Evolutionary conservation across 2,888 invertebrate genomes (phyloP).

Genomic region (Sceliomorpha sp.): DNA sequence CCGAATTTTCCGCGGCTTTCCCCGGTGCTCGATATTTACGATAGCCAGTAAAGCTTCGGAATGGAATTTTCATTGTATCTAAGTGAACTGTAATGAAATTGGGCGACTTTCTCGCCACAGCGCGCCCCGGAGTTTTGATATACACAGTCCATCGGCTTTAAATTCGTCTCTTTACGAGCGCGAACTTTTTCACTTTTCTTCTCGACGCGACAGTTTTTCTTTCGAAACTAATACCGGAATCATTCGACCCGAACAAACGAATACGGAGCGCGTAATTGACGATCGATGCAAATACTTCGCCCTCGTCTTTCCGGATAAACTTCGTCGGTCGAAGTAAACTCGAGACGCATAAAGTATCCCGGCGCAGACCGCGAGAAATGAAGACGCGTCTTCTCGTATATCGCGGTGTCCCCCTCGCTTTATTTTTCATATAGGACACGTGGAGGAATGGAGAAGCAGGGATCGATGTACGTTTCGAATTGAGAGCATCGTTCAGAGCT

Average conservation of each 20-base stretch:
- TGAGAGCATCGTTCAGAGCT: conserved; percentile 50
- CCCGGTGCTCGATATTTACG: conserved; percentile 44
- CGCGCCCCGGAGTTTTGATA: conserved; percentile 39
- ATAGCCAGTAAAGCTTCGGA: conserved; percentile 40
- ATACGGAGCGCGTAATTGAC: no score
- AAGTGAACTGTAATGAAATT: conserved; percentile 45
- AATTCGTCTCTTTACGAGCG: conserved; percentile 8
- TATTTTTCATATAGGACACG: conserved; percentile 39
- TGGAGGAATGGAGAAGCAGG: conserved; percentile 21
- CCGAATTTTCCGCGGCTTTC: conserved; percentile 36
- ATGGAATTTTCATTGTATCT: conserved; percentile 43
- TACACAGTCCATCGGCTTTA: conserved; percentile 11
- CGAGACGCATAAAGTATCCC: conserved; percentile 20
- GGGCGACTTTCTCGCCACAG: no score
- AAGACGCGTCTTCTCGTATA: conserved; percentile 26
- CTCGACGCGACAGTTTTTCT: conserved; percentile 11
- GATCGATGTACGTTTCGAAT: conserved; percentile 31
- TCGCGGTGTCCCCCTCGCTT: conserved; percentile 11
- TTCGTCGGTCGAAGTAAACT: not conserved
- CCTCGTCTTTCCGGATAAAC: no score
- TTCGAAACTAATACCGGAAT: no score
- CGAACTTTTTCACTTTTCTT: conserved; percentile 21
- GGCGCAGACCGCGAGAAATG: conserved; percentile 22
- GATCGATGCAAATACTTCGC: no score
- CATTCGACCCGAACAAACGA: no score